phyloP scores from a whole-genome alignment of 1,140 invertebrate species.

The Pseudomyrmex flavicornis region DNA sequence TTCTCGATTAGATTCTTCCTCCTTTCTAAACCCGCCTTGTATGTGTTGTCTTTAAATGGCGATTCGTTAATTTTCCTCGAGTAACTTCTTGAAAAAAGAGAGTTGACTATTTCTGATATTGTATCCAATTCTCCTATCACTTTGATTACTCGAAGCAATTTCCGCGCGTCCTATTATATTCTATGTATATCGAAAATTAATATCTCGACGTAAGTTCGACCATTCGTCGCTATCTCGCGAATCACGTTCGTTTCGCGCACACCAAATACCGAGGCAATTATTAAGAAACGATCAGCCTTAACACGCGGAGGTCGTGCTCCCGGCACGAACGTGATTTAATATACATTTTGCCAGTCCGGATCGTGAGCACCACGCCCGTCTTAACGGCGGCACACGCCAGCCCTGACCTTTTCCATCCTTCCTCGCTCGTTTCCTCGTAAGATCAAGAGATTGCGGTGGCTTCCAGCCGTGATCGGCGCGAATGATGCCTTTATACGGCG shows the following conservation, averaged over 20 bases:
- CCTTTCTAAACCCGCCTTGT: slow-evolving; percentile 1
- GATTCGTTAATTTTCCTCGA: not conserved
- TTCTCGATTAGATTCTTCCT: slow-evolving; percentile 10
- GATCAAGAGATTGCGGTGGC: slow-evolving; percentile 57
- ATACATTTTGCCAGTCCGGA: slow-evolving; percentile 45
- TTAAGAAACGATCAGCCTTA: slow-evolving; percentile 57
- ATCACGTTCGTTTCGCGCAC: slow-evolving; percentile 5
- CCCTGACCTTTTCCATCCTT: slow-evolving; percentile 70
- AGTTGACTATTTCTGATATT: too few relatives aligned
- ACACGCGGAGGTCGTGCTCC: slow-evolving; percentile 59
- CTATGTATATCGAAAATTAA: slow-evolving; percentile 35
- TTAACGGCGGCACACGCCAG: slow-evolving; percentile 72
- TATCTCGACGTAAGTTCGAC: slow-evolving; percentile 25
- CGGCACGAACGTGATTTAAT: slow-evolving; percentile 72
- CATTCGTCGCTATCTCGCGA: slow-evolving; percentile 1
- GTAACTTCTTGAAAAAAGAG: not conserved
- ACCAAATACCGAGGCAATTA: slow-evolving; percentile 35
- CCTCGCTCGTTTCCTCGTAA: slow-evolving; percentile 29
- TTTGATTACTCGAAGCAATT: slow-evolving; percentile 6
- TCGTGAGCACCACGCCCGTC: slow-evolving; percentile 70
- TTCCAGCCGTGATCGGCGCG: slow-evolving; percentile 48
- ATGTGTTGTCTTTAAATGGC: slow-evolving; percentile 1
- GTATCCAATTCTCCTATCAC: not conserved
- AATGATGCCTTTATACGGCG: slow-evolving; percentile 48
- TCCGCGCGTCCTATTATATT: slow-evolving; percentile 25